A percentile compares a stretch with the other conserved stretches of the same genome.
Evolutionary conservation across 1,140 invertebrate species (phyloP).

Genomic region (Calycopis cecrops): DNA sequence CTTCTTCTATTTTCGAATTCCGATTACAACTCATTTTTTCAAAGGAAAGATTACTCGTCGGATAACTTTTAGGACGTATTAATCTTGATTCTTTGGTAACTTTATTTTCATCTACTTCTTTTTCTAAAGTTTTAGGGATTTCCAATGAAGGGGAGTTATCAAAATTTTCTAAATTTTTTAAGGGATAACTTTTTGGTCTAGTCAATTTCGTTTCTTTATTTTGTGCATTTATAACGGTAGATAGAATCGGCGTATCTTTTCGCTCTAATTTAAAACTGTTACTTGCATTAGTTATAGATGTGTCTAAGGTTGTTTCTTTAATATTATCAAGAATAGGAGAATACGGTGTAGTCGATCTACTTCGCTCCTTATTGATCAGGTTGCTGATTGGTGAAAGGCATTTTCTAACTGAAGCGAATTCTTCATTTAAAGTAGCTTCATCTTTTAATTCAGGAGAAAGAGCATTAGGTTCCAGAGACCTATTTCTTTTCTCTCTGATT

Average conservation of each 20-base stretch:
- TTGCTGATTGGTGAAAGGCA: slow-evolving; percentile 57
- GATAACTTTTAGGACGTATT: slow-evolving; percentile 78
- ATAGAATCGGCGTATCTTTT: slow-evolving; percentile 9
- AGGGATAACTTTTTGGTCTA: slow-evolving; percentile 68
- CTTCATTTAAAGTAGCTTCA: slow-evolving; percentile 37
- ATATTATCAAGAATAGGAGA: slow-evolving; percentile 71
- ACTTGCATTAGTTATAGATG: slow-evolving; percentile 21
- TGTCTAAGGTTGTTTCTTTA: slow-evolving; percentile 51
- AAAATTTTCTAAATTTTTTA: slow-evolving; percentile 53
- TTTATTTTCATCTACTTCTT: slow-evolving; percentile 44
- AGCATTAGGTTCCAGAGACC: slow-evolving; percentile 46
- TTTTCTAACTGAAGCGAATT: slow-evolving; percentile 41
- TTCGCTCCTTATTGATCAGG: slow-evolving; percentile 54
- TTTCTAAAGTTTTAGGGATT: slow-evolving; percentile 34
- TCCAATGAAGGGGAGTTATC: slow-evolving; percentile 34
- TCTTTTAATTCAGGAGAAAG: slow-evolving; percentile 33
- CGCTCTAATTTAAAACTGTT: slow-evolving; percentile 17
- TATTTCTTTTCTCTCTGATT: slow-evolving; percentile 77
- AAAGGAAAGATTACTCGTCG: slow-evolving; percentile 59
- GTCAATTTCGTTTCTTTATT: slow-evolving; percentile 52
- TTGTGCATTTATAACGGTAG: slow-evolving; percentile 11
- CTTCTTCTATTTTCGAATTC: slow-evolving; percentile 40
- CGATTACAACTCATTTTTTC: slow-evolving; percentile 48
- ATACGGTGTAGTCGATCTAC: slow-evolving; percentile 68
- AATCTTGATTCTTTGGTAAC: slow-evolving; percentile 75